Conservation (phyloP, 2,797 vertebrate species). For the Hoplostethus atlanticus region DNA sequence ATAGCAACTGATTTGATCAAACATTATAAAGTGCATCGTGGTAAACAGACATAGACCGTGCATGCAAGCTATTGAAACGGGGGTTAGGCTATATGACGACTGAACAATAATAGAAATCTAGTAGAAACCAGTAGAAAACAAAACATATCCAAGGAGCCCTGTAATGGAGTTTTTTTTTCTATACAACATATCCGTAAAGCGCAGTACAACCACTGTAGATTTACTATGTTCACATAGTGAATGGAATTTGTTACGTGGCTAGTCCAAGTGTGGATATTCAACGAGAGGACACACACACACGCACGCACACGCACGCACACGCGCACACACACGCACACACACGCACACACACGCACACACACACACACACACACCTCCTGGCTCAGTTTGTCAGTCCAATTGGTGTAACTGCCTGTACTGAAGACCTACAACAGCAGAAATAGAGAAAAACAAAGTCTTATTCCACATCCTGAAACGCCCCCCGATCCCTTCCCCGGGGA, state of each 20-base stretch:
- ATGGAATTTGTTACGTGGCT: constrained; percentile 37
- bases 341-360: constrained; percentile 3
- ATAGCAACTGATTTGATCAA: constrained; percentile 27
- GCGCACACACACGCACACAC: not conserved
- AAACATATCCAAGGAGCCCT: constrained; percentile 35
- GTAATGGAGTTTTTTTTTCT: constrained; percentile 35
- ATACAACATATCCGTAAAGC: constrained; percentile 52
- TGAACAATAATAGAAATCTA: constrained; percentile 58
- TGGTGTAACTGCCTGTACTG: constrained; percentile 22
- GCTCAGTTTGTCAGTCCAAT: constrained; percentile 20
- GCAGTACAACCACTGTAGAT: constrained; percentile 26
- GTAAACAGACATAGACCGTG: constrained; percentile 41
- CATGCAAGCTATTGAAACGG: constrained; percentile 53
- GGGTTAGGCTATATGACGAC: constrained; percentile 38
- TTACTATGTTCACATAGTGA: constrained; percentile 37
- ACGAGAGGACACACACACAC: constrained; percentile 3
- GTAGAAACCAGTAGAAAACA: constrained; percentile 62
- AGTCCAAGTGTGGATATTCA: constrained; percentile 26
- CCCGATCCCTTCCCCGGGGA: constrained; percentile 1
- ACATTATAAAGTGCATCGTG: constrained; percentile 62
- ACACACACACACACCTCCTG: not conserved
- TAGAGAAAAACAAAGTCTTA: constrained; percentile 18
- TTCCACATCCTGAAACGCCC: constrained; percentile 34
- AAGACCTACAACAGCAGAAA: constrained; percentile 22
- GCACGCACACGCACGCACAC: not conserved